Base-by-base conservation (phyloP, 2,888 invertebrate species). In the Campoplex nolae region DNA sequence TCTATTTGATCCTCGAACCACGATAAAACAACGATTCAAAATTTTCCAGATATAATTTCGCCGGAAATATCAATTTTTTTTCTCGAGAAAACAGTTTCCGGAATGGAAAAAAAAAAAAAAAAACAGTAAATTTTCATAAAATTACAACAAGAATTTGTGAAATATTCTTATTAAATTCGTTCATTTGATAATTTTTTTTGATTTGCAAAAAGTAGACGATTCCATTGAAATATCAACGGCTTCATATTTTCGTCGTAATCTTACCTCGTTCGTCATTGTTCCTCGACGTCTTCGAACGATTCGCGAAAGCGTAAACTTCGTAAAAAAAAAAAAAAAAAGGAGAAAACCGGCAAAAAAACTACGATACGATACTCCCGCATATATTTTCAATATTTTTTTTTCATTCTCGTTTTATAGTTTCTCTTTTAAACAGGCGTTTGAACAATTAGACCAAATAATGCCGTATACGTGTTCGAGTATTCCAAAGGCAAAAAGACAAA, bases 401-500 rank as follows among this genome's bases (percentile, higher is more conserved):
- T 18, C 45, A 67, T 51, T 74, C 73, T 16, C 13, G 28, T 16
- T 7, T 42, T 42, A 23, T 23, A 23, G 23, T 45, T 62, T n/a
- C 51, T 23, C 38, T 71, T 32, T 51, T 35, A 18, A 70, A 70
- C 58, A 56, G 35, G 70, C 58, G 54, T 54, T 74, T 48, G 4
- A 86, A 76, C 77, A n/a, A 74, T 54, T 74, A 51, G 77, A 68
- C 48, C 48, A 74, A 80, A 76, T 56, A 38, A 74, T 68, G 42
- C 54, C 56, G 58, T 85, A 68, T 75, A 62, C 83, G 42, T 45
- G 45, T 23, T 67, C 56, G 76, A 77, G 76, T 74, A 70, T 74
- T 77, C 74, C 32, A 48, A 75, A 81, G 76, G 54, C 58, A 80
- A 74, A 70, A 74, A 81, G 56, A 86, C 76, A 80, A 68, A 28